Evolutionary conservation across 2,888 invertebrate species (phyloP), one percentile per base, ranked within the genome.

Genomic region (Xylota sylvarum): DNA sequence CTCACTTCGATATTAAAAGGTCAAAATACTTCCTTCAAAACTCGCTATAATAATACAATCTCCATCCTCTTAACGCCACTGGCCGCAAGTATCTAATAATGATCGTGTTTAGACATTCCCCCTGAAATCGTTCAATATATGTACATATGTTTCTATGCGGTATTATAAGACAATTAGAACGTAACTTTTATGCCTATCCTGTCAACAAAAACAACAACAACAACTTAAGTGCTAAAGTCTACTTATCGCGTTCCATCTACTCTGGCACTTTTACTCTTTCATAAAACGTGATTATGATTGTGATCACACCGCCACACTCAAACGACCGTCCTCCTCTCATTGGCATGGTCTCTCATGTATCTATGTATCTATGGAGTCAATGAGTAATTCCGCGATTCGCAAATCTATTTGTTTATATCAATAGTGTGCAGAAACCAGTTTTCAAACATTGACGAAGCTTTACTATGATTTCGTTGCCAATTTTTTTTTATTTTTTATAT

Each of bases 191-290:
- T 62, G 7, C 62, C 55, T 62, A 12, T 67, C 65, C 72, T 73
- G 58, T 32, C 60, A 43, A 50, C 14, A 65, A 32, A n/a, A 52
- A 62, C 23, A 70, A 23, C 48, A 73, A 60, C 48, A 67, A 58
- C 62, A 69, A 56, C 48, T 50, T 9, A 65, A 67, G 56, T 70
- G 35, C 27, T 55, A 48, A 77, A 27, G 82, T 70, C 80, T 43
- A 80, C 74, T 84, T 84, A 85, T 80, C 70, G 58, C 50, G 65
- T 46, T 81, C 70, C 65, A 85, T 81, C 74, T 67, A 74, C 72
- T 72, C 64, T 70, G 58, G 81, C 85, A 85, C 80, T 85, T 85
- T 85, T 85, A 85, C 80, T 85, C 81, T 85, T 37, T 72, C 60
- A 64, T 78, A 69, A 72, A 83, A 78, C 83, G 83, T 83, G 83